Conservation (phyloP, 2,113 vertebrate species). For the Solea solea region DNA sequence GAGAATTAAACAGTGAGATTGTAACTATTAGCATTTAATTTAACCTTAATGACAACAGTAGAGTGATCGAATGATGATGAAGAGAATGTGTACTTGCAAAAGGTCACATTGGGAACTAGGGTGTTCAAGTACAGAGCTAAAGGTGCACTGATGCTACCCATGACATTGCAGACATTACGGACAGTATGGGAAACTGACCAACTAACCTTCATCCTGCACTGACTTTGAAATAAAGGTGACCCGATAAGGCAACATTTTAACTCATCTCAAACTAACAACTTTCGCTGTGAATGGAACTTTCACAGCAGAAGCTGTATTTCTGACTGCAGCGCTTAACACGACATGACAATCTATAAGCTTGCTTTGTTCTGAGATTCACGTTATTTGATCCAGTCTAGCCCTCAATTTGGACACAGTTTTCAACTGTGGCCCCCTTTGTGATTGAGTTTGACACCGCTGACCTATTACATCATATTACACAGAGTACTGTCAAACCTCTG, state of each 20-base stretch:
- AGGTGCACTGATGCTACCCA: neutral
- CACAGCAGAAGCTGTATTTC: neutral
- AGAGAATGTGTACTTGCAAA: neutral
- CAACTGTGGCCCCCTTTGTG: neutral
- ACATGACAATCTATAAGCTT: neutral
- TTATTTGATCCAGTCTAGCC: too few relatives aligned
- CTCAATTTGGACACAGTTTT: too few relatives aligned
- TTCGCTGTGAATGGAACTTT: neutral
- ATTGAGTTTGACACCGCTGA: neutral
- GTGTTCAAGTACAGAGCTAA: neutral
- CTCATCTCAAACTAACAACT: conserved; percentile 5
- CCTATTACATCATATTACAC: conserved; percentile 14
- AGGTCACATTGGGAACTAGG: neutral
- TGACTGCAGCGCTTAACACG: neutral
- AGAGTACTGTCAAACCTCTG: neutral
- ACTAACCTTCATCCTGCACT: conserved; percentile 6
- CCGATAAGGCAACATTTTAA: neutral
- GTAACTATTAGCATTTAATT: neutral
- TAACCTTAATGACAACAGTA: neutral
- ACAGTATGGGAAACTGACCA: conserved; percentile 9
- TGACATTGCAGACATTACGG: conserved; percentile 12
- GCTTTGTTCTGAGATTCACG: too few relatives aligned
- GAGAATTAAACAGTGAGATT: too few relatives aligned
- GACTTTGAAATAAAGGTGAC: conserved; percentile 43
- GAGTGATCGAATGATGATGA: neutral